A percentile compares a stretch with the other conserved stretches of the same genome.
Evolutionary conservation across 2,797 vertebrate species (phyloP).

Genomic region (Hirundo rustica): DNA sequence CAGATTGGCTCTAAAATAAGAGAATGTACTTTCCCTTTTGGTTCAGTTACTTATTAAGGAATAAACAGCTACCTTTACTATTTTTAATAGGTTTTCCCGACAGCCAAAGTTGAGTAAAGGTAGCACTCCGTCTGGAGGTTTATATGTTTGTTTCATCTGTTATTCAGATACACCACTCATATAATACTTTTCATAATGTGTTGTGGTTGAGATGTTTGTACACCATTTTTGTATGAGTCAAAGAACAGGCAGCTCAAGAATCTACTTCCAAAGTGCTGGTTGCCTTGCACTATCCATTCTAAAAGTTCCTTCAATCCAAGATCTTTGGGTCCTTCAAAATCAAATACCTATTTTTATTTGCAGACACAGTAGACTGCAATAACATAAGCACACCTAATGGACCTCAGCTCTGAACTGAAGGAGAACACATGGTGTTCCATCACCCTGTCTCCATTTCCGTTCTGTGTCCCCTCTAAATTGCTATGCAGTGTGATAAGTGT

Average conservation of each 20-base stretch:
- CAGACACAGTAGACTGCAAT: background rate
- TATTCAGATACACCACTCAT: background rate
- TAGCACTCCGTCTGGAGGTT: background rate
- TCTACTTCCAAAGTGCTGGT: background rate
- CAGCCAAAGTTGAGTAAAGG: background rate
- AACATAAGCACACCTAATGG: background rate
- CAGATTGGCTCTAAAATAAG: conserved; percentile 13
- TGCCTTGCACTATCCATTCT: background rate
- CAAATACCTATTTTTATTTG: background rate
- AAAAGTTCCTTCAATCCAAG: background rate
- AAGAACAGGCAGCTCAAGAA: background rate
- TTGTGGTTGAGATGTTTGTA: background rate
- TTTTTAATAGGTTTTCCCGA: conserved; percentile 8
- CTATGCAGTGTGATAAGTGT: background rate
- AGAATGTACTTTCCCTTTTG: background rate
- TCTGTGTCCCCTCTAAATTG: background rate
- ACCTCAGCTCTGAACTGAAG: background rate
- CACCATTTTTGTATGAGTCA: background rate
- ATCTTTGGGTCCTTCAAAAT: background rate
- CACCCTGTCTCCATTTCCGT: background rate
- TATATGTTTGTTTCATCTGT: conserved; percentile 20
- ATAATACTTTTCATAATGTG: background rate
- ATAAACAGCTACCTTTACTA: background rate
- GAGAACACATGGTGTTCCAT: background rate
- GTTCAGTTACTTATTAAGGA: background rate